Evolutionary conservation across 2,797 vertebrate genomes (phyloP), one percentile per base, ranked within the genome.

Genomic region (Chelonia mydas): DNA sequence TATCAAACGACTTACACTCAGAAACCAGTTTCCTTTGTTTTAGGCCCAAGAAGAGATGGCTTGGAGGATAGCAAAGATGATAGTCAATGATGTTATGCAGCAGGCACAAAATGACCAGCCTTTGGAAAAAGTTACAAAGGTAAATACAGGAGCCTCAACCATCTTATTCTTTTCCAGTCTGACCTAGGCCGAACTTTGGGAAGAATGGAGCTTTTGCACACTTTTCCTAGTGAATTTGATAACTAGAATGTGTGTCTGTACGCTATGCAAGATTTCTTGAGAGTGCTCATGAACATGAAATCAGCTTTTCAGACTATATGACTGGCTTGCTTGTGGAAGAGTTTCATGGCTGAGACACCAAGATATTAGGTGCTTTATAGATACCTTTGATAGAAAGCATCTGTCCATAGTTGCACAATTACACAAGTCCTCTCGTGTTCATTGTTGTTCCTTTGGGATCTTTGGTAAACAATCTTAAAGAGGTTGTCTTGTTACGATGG

Each of bases 51-150:
- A 99, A 96, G 99, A 99, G 98, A 99, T 99, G 99, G 99, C 99
- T 10, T 99, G 99, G 99, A 99, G 99, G 98, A 99, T 99, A 50
- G 99, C 99, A 6, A 99, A 99, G 97, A 99, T 99, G 99, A 99
- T 99, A 16, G 99, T 99, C 93, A 99, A 99, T 47, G 99, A 99
- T 1, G 99, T 99, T 6, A 99, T 99, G 98, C 99, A 99, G 96
- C 99, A 99, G 98, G 98, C 99, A 13, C 98, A 99, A 74, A 98
- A 98, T 13, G 98, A 99, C 90, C 99, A 98, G 87, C 99, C 98
- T 2, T 87, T 82, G 80, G 98, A 98, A 83, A 99, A 98, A 96
- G 95, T 98, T 95, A 99, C 98, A 41, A 99, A 99, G 99, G 99
- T 99, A 98, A 96, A 91, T 92, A 78, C 37, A 77, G 88, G 23